These are phyloP conservation scores for Copidosoma floridanum DNA, from an alignment of 1,140 invertebrate species.

Conservation along the genomic window DNA sequence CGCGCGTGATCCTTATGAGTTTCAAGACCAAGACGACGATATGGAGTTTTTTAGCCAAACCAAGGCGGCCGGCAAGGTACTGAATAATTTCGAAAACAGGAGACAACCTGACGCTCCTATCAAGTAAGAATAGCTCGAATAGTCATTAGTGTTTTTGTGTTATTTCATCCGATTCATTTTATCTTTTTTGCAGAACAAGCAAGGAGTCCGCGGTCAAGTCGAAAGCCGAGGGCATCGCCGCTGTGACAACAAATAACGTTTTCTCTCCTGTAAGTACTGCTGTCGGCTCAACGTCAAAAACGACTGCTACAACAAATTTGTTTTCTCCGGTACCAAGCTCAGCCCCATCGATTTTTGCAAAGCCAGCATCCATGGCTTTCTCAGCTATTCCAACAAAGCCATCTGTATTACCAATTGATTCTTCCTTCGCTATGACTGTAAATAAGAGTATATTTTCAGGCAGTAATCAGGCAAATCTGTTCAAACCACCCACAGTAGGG, in stretches of 20 bases:
- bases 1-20: conserved; percentile 5
- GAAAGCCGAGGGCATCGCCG: no score
- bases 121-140: no score
- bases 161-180: no score
- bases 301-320: not conserved
- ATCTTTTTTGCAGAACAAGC: no score
- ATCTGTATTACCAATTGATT: not conserved
- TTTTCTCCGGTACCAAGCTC: not conserved
- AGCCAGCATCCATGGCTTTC: not conserved
- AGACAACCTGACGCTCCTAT: not conserved
- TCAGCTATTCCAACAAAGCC: not conserved
- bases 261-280: no score
- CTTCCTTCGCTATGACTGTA: conserved; percentile 19
- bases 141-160: no score
- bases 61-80: not conserved
- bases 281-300: not conserved
- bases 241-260: no score
- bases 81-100: not conserved
- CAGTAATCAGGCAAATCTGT: conserved; percentile 28
- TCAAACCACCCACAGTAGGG: conserved; percentile 7
- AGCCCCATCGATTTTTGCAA: not conserved
- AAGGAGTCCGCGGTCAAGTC: no score
- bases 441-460: conserved; percentile 39
- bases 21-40: conserved; percentile 1
- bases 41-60: not conserved